Base-by-base conservation (phyloP, 2,113 vertebrate genomes). In the Nannobrachium achirus region DNA sequence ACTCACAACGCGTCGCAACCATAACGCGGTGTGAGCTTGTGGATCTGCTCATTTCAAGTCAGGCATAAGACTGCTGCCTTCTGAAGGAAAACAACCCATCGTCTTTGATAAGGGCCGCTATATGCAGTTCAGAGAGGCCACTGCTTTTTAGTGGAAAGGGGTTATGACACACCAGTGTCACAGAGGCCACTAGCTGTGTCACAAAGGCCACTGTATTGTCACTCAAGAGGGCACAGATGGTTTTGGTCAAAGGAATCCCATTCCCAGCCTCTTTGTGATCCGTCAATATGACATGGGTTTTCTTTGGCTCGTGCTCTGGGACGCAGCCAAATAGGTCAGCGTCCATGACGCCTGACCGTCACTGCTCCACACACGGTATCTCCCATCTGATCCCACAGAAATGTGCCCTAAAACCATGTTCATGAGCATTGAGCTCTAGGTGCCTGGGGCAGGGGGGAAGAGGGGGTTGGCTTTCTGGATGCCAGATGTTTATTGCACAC, bases 401-500 rank as follows among this genome's bases (percentile, higher is more conserved):
- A 65, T 56, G 53, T 58, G 59, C 56, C 72, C 16, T 42, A 67
- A 75, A 78, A 70, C 65, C 55, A 68, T 59, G 71, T 71, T 86
- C 71, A 79, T 73, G 75, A 68, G 62, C 60, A 57, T 46, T 19
- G 15, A 76, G 68, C 11, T 63, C 46, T 39, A 48, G 62, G 55
- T 41, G 77, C 71, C 78, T 59, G 64, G 61, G 71, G 18, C 10
- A 56, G 75, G 60, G 53, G 55, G 57, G 55, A n/a, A n/a, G n/a
- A n/a, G n/a, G 39, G 45, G 67, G 60, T 57, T 63, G 46, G 18
- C 20, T 61, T 80, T 90, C 88, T 92, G 87, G 71, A 52, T 69
- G 60, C 91, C 91, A 93, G 92, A 92, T 93, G 90, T 87, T 83
- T 73, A 69, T 62, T 69, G 66, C 71, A 69, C 5, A 66, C 55